A percentile compares a stretch with the other conserved stretches of the same genome.
These are phyloP conservation scores for Halesus radiatus DNA, from an alignment of 1,140 invertebrate species.

Conservation along the genomic window DNA sequence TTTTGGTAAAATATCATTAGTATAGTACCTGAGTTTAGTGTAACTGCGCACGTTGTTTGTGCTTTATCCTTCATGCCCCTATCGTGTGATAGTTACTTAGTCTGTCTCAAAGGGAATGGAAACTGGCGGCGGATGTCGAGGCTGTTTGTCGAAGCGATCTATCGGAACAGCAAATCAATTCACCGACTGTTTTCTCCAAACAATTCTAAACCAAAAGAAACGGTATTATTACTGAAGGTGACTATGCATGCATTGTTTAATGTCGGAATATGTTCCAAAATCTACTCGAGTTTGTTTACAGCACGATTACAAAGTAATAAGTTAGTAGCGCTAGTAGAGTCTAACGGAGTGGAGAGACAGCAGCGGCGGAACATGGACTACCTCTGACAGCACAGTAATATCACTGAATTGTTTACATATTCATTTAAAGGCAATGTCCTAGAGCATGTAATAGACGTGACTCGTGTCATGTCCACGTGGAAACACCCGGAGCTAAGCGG, in stretches of 20 bases:
- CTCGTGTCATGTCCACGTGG: neutral
- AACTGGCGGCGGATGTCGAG: neutral
- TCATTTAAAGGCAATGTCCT: slow-evolving; percentile 51
- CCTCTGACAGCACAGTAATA: slow-evolving; percentile 53
- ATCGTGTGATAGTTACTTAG: neutral
- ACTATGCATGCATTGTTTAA: slow-evolving; percentile 48
- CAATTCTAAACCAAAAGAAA: slow-evolving; percentile 9
- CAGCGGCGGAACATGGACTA: slow-evolving; percentile 25
- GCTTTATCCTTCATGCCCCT: slow-evolving; percentile 9
- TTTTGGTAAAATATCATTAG: slow-evolving; percentile 70
- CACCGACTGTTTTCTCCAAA: slow-evolving; percentile 28
- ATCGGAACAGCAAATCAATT: slow-evolving; percentile 38
- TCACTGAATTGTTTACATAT: slow-evolving; percentile 52
- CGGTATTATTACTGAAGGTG: neutral
- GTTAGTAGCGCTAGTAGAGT: slow-evolving; percentile 1
- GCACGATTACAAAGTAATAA: slow-evolving; percentile 51
- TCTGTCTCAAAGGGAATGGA: slow-evolving; percentile 1
- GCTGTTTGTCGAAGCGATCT: neutral
- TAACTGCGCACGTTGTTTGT: slow-evolving; percentile 54
- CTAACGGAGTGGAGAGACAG: neutral
- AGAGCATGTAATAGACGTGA: neutral
- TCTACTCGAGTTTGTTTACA: slow-evolving; percentile 40
- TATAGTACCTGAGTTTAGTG: slow-evolving; percentile 48
- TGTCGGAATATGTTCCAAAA: slow-evolving; percentile 45
- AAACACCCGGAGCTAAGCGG: neutral